These are phyloP conservation scores for Ciconia maguari DNA, from an alignment of 2,113 vertebrate genomes.

Conservation along the genomic window DNA sequence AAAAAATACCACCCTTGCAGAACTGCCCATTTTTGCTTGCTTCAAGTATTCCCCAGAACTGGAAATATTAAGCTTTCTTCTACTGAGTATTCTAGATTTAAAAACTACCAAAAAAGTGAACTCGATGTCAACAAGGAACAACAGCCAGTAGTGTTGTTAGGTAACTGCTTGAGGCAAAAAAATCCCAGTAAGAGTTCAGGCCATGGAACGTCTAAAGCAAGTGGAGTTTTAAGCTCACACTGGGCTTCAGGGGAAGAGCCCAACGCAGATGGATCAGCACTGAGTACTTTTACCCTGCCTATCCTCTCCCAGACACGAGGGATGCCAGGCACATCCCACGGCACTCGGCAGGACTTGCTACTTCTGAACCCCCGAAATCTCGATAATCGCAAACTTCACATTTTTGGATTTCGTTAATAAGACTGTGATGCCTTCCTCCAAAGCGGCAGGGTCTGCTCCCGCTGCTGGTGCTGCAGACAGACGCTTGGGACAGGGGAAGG, in stretches of 20 bases:
- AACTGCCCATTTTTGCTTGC: not conserved
- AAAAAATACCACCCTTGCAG: not conserved
- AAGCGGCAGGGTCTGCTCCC: not conserved
- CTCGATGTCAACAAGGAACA: not conserved
- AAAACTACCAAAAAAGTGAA: not conserved
- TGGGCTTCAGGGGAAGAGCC: not conserved
- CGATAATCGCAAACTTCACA: accelerated
- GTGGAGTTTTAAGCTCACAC: not conserved
- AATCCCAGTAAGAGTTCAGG: not conserved
- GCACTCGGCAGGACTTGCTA: not conserved
- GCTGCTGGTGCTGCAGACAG: not conserved
- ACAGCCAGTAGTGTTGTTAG: not conserved
- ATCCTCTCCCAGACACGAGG: not conserved
- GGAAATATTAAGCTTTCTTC: not conserved
- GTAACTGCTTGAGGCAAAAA: not conserved
- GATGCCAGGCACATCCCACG: not conserved
- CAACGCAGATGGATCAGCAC: not conserved
- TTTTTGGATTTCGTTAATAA: not conserved
- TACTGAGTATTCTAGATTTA: not conserved
- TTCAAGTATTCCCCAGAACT: not conserved
- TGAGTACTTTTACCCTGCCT: not conserved
- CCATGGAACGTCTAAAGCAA: not conserved
- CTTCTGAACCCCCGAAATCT: not conserved
- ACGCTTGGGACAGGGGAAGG: not conserved
- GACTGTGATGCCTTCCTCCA: not conserved